Conservation (phyloP, 2,888 invertebrate species). For the Megamerina dolium region DNA sequence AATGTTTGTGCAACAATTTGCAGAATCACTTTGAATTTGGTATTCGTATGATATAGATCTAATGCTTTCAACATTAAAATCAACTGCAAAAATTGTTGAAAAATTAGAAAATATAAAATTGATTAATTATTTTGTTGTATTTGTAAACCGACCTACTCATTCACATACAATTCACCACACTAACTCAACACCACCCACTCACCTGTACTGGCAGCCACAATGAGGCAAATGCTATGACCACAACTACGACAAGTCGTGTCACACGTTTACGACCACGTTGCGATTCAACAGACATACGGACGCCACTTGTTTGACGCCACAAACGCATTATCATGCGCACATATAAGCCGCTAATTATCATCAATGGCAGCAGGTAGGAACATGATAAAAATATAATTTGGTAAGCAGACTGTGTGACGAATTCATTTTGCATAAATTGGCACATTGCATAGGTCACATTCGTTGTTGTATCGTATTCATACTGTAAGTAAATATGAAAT, state of each 20-base stretch:
- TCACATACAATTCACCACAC: too few relatives aligned
- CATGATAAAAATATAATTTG: constrained; percentile 78
- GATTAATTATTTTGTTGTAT: too few relatives aligned
- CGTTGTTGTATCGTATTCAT: constrained; percentile 48
- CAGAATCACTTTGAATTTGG: constrained; percentile 55
- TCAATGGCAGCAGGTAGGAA: constrained; percentile 80
- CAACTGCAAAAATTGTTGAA: constrained; percentile 69
- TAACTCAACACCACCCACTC: too few relatives aligned
- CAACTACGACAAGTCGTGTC: constrained; percentile 83
- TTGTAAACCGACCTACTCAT: too few relatives aligned
- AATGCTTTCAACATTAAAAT: constrained; percentile 70
- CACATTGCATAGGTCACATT: constrained; percentile 34
- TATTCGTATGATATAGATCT: constrained; percentile 51
- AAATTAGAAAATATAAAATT: too few relatives aligned
- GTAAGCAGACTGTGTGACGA: constrained; percentile 43
- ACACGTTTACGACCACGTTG: constrained; percentile 78
- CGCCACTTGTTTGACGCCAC: constrained; percentile 74
- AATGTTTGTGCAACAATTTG: constrained; percentile 72
- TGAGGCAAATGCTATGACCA: constrained; percentile 87
- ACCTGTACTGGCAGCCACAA: constrained; percentile 94
- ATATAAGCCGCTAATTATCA: constrained; percentile 79
- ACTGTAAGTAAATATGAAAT: constrained; percentile 19
- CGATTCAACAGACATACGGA: constrained; percentile 68
- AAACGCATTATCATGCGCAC: constrained; percentile 81
- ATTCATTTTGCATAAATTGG: constrained; percentile 56